Percentiles rank a stretch among this genome's conserved stretches.
Evolutionary conservation across 2,888 invertebrate genomes (phyloP).

Genomic region (Itoplectis maculator): DNA sequence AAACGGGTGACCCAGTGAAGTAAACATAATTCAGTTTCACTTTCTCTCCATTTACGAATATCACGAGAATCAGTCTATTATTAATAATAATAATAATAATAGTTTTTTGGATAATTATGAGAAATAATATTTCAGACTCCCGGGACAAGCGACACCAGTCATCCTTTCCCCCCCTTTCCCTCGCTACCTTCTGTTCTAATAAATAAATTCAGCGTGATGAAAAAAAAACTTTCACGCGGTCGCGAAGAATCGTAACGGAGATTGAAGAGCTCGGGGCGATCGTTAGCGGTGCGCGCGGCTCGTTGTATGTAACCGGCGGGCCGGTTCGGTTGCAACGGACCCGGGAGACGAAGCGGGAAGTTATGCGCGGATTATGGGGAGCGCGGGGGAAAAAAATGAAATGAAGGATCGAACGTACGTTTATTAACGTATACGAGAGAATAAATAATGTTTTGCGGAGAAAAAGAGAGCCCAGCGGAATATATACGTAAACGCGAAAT

Average conservation of each 20-base stretch:
- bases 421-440: constrained; percentile 54
- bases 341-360: background rate
- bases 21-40: too few species aligned
- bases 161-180: background rate
- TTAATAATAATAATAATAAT: too few species aligned
- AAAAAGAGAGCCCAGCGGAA: constrained; percentile 16
- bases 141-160: too few species aligned
- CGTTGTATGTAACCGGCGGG: background rate
- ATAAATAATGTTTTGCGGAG: constrained; percentile 48
- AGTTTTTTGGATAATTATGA: too few species aligned
- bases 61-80: too few species aligned
- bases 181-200: background rate
- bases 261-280: constrained; percentile 23
- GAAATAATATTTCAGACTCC: too few species aligned
- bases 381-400: background rate
- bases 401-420: constrained; percentile 46
- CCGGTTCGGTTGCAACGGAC: background rate
- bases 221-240: constrained; percentile 1
- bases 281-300: constrained; percentile 2
- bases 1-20: too few species aligned
- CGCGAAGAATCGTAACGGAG: constrained; percentile 1
- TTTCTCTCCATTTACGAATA: too few species aligned
- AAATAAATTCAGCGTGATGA: constrained; percentile 12
- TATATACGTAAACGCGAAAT: constrained; percentile 9
- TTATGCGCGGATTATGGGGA: background rate